Conservation (phyloP, 1,140 invertebrate species). For the Drosophila triauraria region DNA sequence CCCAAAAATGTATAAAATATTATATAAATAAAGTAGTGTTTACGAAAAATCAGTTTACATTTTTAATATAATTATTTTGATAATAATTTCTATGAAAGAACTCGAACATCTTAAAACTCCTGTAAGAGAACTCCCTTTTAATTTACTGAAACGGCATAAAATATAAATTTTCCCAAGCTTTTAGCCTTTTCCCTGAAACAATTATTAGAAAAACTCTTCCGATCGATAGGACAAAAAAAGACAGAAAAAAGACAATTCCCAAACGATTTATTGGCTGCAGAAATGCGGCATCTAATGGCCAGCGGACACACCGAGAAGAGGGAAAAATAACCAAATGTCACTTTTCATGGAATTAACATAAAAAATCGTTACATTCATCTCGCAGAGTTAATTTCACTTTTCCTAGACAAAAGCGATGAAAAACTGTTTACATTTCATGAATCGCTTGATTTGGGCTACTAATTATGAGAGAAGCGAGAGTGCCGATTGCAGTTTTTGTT, state of each 20-base stretch:
- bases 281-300: conserved; percentile 29
- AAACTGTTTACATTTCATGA: conserved; percentile 66
- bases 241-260: conserved; percentile 8
- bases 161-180: not conserved
- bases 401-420: conserved; percentile 71
- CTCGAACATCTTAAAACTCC: not conserved
- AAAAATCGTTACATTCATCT: conserved; percentile 35
- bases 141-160: too few species aligned
- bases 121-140: not conserved
- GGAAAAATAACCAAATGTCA: conserved; percentile 49
- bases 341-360: conserved; percentile 66
- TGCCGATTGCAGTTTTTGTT: conserved; percentile 38
- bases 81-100: not conserved
- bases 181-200: conserved; percentile 6
- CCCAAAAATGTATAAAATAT: not conserved
- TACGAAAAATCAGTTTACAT: too few species aligned
- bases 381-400: conserved; percentile 68
- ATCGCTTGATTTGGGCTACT: conserved; percentile 67
- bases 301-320: conserved; percentile 5
- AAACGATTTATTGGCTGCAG: conserved; percentile 40
- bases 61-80: not conserved
- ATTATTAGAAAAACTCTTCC: conserved; percentile 54
- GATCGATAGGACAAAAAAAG: not conserved
- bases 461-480: conserved; percentile 59
- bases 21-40: too few species aligned